Percentiles rank a stretch among this genome's conserved stretches.
Conservation (phyloP, 1,140 invertebrate genomes). For the Hyles vespertilio region DNA sequence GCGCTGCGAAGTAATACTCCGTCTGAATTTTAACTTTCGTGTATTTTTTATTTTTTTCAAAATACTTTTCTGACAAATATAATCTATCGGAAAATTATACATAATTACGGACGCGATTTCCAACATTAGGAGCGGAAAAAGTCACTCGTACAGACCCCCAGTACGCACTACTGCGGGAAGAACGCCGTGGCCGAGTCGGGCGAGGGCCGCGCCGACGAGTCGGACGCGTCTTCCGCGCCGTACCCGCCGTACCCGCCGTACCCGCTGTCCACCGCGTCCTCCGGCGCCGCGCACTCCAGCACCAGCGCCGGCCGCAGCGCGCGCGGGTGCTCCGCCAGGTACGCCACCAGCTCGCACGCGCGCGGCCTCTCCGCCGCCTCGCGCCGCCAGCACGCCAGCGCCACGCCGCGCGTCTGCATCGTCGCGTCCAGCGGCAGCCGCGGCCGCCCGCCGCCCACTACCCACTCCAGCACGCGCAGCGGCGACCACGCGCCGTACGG, state of each 20-base stretch:
- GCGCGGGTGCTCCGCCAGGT: constrained; percentile 78
- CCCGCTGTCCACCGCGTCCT: constrained; percentile 16
- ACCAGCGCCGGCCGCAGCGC: constrained; percentile 17
- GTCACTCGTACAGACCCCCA: no score
- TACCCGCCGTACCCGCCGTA: constrained; percentile 8
- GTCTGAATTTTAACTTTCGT: no score
- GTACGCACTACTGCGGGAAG: no score
- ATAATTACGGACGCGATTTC: no score
- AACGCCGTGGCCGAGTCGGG: no score
- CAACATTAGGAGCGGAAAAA: no score
- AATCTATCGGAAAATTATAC: no score
- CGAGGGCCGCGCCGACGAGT: no score
- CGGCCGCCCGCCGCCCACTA: constrained; percentile 10
- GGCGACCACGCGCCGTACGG: constrained; percentile 92
- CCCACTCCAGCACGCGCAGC: constrained; percentile 26
- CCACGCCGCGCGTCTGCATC: constrained; percentile 75
- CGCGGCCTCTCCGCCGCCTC: constrained; percentile 83
- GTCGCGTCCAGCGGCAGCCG: constrained; percentile 16
- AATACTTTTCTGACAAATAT: no score
- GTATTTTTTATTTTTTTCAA: no score
- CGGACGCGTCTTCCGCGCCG: not conserved
- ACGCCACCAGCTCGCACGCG: constrained; percentile 87
- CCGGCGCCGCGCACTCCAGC: not conserved
- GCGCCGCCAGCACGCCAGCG: constrained; percentile 86
- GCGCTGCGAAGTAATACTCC: no score